phyloP scores from a whole-genome alignment of 2,113 vertebrate species.

The Hepsetus odoe region DNA sequence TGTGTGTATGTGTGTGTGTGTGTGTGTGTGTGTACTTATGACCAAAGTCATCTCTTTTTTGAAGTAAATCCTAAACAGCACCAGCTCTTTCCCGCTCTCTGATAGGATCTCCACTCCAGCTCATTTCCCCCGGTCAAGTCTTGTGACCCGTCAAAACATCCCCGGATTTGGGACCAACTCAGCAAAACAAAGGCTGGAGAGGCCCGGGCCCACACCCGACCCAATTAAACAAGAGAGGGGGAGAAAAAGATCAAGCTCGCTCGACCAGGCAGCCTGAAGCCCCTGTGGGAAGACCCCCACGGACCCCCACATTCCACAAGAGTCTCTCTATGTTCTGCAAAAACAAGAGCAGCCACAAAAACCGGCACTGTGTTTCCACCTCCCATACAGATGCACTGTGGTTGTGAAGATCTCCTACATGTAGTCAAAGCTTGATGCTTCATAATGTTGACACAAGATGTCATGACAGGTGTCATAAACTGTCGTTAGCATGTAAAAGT shows the following conservation, averaged over 20 bases:
- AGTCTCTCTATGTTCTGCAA: not conserved
- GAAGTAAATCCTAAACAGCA: slow-evolving; percentile 32
- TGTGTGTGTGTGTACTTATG: slow-evolving; percentile 4
- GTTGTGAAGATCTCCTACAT: too few species aligned
- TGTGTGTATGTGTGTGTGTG: not conserved
- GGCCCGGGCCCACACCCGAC: not conserved
- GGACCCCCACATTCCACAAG: slow-evolving; percentile 15
- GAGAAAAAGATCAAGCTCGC: not conserved
- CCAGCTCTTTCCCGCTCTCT: slow-evolving; percentile 41
- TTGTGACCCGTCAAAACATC: slow-evolving; percentile 51
- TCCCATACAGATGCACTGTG: too few species aligned
- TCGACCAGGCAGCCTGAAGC: not conserved
- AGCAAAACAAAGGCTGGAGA: slow-evolving; percentile 1
- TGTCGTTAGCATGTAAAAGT: too few species aligned
- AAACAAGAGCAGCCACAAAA: not conserved
- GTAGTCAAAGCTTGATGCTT: too few species aligned
- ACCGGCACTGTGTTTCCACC: not conserved
- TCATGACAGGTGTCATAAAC: too few species aligned
- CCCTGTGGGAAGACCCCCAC: not conserved
- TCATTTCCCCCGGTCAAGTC: slow-evolving; percentile 49
- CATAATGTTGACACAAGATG: too few species aligned
- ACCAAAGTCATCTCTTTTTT: slow-evolving; percentile 30
- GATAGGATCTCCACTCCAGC: slow-evolving; percentile 50
- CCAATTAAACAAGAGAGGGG: slow-evolving; percentile 15
- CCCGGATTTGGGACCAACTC: not conserved